Evolutionary conservation across 2,888 invertebrate species (phyloP), one percentile per base, ranked within the genome.

Genomic region (Philopedon plagiatum): DNA sequence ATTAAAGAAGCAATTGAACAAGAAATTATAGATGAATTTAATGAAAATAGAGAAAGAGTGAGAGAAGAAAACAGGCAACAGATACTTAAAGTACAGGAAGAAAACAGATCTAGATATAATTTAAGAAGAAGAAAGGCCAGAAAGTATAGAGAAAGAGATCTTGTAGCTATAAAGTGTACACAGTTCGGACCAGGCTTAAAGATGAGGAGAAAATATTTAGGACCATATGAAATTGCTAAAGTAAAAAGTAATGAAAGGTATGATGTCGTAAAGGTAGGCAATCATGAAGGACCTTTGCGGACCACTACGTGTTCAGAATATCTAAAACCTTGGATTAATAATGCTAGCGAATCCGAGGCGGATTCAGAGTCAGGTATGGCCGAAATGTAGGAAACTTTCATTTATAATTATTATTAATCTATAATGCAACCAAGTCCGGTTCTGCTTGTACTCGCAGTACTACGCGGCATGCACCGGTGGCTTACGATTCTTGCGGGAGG

Each of bases 121-220:
- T 73, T 72, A 60, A 71, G 75, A 54, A 68, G 78, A 51, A 79
- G 75, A 64, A 49, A 69, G 29, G 71, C 80, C 1, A 74, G 8
- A 21, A 37, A 57, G 26, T 81, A 81, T 54, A 51, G 71, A 23
- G 61, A 68, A 15, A 75, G 73, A n/a, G 79, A 81, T 61, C 37
- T 80, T 19, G 82, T 84, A 0, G 83, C 82, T 1, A 83, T 84
- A 15, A 81, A 83, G 67, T 66, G 82, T 15, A 83, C 83, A 0
- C 82, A 84, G 64, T 82, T 82, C 76, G 82, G 81, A 1, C 71
- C 78, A 9, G 84, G 82, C 0, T 56, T 82, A 4, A 85, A 85
- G 71, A 51, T 85, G 1, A 70, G 76, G 19, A 57, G 75, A 1
- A 83, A 83, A 68, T 84, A 77, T 64, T n/a, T n/a, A n/a, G n/a